These are phyloP conservation scores for Ashinkailepas kermadecensis DNA, from an alignment of 2,888 invertebrate species.

Conservation along the genomic window DNA sequence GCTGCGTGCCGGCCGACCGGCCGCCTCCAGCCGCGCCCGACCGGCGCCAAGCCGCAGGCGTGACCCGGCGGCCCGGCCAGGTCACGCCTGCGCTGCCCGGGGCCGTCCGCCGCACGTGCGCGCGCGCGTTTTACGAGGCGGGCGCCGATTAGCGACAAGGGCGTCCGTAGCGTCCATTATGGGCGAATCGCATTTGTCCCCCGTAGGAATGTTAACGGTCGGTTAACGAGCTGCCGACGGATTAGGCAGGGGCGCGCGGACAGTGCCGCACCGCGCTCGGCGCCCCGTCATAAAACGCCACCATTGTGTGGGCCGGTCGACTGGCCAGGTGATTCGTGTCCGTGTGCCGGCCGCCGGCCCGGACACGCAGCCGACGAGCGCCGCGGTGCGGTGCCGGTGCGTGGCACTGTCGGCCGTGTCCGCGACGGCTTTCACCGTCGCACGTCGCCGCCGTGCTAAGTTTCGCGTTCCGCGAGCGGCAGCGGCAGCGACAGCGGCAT, in stretches of 20 bases:
- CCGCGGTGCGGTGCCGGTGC: background rate
- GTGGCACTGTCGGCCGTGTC: no score
- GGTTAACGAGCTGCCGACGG: background rate
- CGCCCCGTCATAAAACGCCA: conserved; percentile 14
- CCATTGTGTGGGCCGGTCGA: background rate
- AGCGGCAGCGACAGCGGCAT: no score
- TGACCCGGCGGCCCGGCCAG: background rate
- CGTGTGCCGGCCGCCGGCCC: background rate
- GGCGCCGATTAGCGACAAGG: background rate
- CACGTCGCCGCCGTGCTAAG: background rate
- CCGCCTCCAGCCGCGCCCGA: no score
- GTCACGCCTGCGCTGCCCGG: background rate
- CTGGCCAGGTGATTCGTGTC: background rate
- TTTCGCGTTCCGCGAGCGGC: background rate
- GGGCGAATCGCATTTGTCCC: background rate
- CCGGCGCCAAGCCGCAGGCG: no score
- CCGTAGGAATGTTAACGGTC: background rate
- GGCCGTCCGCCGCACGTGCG: background rate
- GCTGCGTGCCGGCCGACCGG: background rate
- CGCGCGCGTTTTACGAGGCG: background rate
- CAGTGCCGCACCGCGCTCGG: background rate
- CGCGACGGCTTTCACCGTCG: background rate
- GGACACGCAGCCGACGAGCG: background rate
- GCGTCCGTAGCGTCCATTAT: background rate
- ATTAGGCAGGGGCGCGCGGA: background rate